A percentile compares a stretch with the other conserved stretches of the same genome.
Evolutionary conservation across 2,113 vertebrate species (phyloP).

Genomic region (Poeciliopsis retropinna): DNA sequence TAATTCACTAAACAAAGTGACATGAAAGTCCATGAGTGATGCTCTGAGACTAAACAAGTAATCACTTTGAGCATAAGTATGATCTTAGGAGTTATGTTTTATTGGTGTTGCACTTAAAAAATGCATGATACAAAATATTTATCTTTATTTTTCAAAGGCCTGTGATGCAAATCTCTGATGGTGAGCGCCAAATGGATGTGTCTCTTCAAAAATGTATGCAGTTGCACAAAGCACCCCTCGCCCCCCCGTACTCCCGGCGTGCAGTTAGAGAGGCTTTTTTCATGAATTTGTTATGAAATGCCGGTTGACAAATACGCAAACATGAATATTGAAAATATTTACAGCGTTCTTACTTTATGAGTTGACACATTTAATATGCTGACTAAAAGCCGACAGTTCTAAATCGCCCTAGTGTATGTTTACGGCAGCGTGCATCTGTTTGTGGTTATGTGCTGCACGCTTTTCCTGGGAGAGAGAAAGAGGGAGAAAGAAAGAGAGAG

Average conservation of each 20-base stretch:
- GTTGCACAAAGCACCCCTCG: slow-evolving; percentile 63
- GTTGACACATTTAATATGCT: slow-evolving; percentile 83
- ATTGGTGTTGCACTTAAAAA: slow-evolving; percentile 66
- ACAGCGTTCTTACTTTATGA: slow-evolving; percentile 77
- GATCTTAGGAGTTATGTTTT: slow-evolving; percentile 64
- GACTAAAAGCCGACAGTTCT: slow-evolving; percentile 78
- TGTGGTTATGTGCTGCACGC: slow-evolving; percentile 35
- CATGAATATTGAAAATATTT: slow-evolving; percentile 83
- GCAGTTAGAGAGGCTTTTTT: slow-evolving; percentile 77
- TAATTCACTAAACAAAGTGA: slow-evolving; percentile 81
- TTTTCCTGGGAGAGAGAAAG: slow-evolving; percentile 50
- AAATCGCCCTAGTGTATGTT: slow-evolving; percentile 48
- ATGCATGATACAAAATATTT: slow-evolving; percentile 83
- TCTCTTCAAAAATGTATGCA: slow-evolving; percentile 81
- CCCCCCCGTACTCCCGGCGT: slow-evolving; percentile 49
- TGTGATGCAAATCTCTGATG: slow-evolving; percentile 75
- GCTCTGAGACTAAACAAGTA: slow-evolving; percentile 56
- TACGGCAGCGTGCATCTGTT: slow-evolving; percentile 1
- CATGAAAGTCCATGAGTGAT: slow-evolving; percentile 75
- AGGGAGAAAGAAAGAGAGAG: too few relatives aligned
- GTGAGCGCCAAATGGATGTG: slow-evolving; percentile 78
- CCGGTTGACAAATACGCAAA: slow-evolving; percentile 84
- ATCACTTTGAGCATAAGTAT: slow-evolving; percentile 52
- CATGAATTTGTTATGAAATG: slow-evolving; percentile 83
- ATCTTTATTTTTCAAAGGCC: slow-evolving; percentile 71